Percentiles rank a stretch among this genome's conserved stretches.
phyloP scores from a whole-genome alignment of 2,888 invertebrate genomes.

The Villa cingulata region DNA sequence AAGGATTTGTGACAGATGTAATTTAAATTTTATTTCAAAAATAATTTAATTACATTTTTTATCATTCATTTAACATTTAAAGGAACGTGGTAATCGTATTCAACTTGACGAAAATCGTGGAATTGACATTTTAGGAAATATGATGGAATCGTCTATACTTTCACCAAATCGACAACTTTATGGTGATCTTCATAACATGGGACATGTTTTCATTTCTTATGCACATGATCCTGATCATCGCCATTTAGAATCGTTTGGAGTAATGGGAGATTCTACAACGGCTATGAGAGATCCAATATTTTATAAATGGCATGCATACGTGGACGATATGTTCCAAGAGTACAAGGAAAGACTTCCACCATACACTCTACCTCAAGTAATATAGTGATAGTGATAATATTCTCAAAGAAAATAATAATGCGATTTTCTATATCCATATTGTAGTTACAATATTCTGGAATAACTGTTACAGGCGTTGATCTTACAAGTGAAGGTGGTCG shows the following conservation, averaged over 20 bases:
- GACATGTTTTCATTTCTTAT: conserved; percentile 63
- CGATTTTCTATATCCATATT: background rate
- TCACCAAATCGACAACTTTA: conserved; percentile 57
- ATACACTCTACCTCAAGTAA: conserved; percentile 47
- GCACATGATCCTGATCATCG: conserved; percentile 66
- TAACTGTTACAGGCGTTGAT: conserved; percentile 42
- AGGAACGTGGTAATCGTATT: conserved; percentile 45
- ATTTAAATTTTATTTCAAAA: background rate
- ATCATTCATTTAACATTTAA: conserved; percentile 4
- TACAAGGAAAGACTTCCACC: conserved; percentile 56
- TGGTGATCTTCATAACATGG: conserved; percentile 71
- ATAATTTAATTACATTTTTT: background rate
- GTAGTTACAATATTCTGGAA: conserved; percentile 27
- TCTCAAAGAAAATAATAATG: background rate
- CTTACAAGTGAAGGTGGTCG: conserved; percentile 38
- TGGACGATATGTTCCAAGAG: conserved; percentile 63
- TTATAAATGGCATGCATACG: conserved; percentile 71
- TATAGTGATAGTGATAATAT: background rate
- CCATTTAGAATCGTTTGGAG: conserved; percentile 58
- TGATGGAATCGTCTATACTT: conserved; percentile 59
- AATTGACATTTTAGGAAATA: conserved; percentile 65
- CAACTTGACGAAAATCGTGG: conserved; percentile 52
- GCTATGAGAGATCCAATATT: conserved; percentile 80
- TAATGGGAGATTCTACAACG: conserved; percentile 72
- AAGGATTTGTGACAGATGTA: conserved; percentile 38